phyloP scores from a whole-genome alignment of 1,140 invertebrate genomes.

The Papilio aristodemus region DNA sequence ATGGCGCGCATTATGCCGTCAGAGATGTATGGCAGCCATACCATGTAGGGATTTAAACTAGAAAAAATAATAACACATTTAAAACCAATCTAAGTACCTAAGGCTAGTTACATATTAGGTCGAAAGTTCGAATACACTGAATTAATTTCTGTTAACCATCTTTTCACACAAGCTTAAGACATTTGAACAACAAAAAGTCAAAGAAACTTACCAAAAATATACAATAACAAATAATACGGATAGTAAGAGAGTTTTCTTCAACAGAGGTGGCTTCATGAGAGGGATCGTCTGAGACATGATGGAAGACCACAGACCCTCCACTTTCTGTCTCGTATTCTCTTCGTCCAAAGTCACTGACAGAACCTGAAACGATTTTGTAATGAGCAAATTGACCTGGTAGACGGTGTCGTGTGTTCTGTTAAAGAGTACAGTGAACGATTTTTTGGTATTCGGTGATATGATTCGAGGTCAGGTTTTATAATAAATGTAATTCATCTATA shows the following conservation, averaged over 20 bases:
- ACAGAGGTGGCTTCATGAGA: constrained; percentile 56
- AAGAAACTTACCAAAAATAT: constrained; percentile 57
- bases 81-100: no score
- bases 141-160: no score
- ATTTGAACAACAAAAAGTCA: constrained; percentile 13
- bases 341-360: constrained; percentile 56
- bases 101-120: no score
- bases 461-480: no score
- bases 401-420: no score
- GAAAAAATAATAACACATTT: constrained; percentile 37
- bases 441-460: no score
- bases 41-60: constrained; percentile 61
- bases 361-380: constrained; percentile 46
- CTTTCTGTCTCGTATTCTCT: constrained; percentile 30
- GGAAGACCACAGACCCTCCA: constrained; percentile 51
- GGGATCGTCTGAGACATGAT: constrained; percentile 56
- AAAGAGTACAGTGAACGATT: no score
- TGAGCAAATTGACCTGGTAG: background rate
- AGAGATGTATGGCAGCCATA: constrained; percentile 63
- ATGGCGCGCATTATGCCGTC: constrained; percentile 60
- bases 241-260: constrained; percentile 56
- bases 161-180: no score
- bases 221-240: constrained; percentile 51
- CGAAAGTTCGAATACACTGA: no score
- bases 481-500: no score